phyloP scores from a whole-genome alignment of 2,797 vertebrate species.

The Phrynocephalus guinanensis region DNA sequence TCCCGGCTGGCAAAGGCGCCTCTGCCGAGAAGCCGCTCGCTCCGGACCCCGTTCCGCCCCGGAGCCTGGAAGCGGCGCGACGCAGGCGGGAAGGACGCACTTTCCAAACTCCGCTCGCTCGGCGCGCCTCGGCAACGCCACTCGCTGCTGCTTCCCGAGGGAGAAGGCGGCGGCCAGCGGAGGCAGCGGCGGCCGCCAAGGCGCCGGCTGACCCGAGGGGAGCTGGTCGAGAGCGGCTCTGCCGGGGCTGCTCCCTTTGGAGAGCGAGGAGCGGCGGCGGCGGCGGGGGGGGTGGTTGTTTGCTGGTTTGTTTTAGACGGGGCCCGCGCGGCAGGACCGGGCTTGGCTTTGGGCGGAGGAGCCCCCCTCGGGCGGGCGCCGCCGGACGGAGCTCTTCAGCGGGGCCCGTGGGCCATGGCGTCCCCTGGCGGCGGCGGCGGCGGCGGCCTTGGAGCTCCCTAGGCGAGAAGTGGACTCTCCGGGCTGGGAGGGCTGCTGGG shows the following conservation, averaged over 20 bases:
- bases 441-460: slow-evolving; percentile 54
- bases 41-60: neutral
- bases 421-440: slow-evolving; percentile 53
- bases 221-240: neutral
- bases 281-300: no score
- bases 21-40: neutral
- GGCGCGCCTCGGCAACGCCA: neutral
- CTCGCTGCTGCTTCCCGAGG: neutral
- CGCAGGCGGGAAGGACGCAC: neutral
- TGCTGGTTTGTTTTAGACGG: no score
- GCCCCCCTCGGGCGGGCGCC: slow-evolving; percentile 28
- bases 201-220: neutral
- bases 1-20: no score
- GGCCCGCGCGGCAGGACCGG: slow-evolving; percentile 15
- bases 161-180: neutral
- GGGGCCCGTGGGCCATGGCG: slow-evolving; percentile 59
- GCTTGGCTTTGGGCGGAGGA: slow-evolving; percentile 3
- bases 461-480: slow-evolving; percentile 64
- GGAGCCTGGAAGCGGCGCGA: neutral
- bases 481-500: neutral
- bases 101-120: slow-evolving; percentile 21
- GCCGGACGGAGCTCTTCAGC: neutral
- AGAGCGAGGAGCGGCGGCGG: no score
- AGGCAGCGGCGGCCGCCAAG: no score
- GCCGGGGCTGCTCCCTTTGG: neutral